Base-by-base conservation (phyloP, 92 coral and sea anemone species). In the Pocillopora grandis region DNA sequence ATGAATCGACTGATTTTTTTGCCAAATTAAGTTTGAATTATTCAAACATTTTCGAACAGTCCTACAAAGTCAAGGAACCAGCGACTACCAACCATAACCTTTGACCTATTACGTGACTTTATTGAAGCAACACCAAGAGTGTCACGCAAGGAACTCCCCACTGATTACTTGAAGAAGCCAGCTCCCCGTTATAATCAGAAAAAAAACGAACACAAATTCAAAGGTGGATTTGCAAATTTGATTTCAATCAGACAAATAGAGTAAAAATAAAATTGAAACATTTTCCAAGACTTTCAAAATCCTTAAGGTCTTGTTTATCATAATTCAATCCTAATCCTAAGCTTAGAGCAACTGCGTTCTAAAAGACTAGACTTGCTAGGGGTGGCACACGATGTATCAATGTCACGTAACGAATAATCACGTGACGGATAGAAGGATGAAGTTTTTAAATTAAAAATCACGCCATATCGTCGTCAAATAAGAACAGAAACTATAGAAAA, bases 111-210 rank as follows among this genome's bases (percentile, higher is more conserved):
- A n/a, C 75, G 75, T 42, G 55, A 69, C 74, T 18, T 70, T 20
- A 10, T 7, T 17, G 17, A 70, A 15, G 57, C 17, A 15, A 70
- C 20, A 55, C 55, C 12, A 70, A 20, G 55, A 35, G 14, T 16
- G 55, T 70, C 57, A 37, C 75, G 75, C 75, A 36, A 70, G 58
- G 57, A 16, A 7, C 64, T 66, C 56, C 36, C 10, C 15, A 62
- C 64, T 79, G 65, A 79, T 79, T 49, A 56, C 58, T 74, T 21
- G 60, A 66, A 79, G 83, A 79, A 67, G 75, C 83, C 83, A 79
- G 83, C 83, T 79, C 64, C 75, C 49, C 59, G 74, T 79, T 48
- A 52, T 59, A 66, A 79, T 23, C 73, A 67, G 83, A 66, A 65
- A 20, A 48, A 78, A 10, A 21, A 3, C 17, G 48, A 33, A 49